Base-by-base conservation (phyloP, 2,113 vertebrate genomes). In the Lycaon pictus region DNA sequence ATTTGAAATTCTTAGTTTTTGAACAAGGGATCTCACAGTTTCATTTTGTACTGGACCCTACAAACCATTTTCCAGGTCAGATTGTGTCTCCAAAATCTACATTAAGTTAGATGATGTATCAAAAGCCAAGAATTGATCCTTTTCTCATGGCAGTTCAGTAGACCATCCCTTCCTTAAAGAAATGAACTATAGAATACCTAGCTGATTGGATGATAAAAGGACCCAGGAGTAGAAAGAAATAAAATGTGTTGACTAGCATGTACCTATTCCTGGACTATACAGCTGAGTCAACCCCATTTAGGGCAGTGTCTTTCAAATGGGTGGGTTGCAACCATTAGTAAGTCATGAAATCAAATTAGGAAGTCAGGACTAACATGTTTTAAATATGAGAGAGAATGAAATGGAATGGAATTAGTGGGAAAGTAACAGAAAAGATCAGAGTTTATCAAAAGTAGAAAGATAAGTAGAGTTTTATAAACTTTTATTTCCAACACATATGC, bases 61-160 rank as follows among this genome's bases (percentile, higher is more conserved):
- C 17, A 72, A 94, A 89, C 53, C 0, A 29, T 74, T 51, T 22
- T 22, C 35, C 20, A 32, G 10, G 16, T 53, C 90, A 22, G 22
- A 37, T 22, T 23, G 37, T 76, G 4, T 23, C 72, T 89, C 29
- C 32, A 65, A 91, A 83, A 88, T 56, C 35, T 32, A 69, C 12
- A 15, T 48, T n/a, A 74, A 82, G 82, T 76, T 63, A 62, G 16
- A 86, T 3, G 48, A 4, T 10, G 51, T 71, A 17, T 25, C 43
- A 88, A 83, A 97, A 92, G n/a, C 62, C 60, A 91, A 63, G 27
- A 69, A 91, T 1, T 48, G 60, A 55, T 29, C 85, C n/a, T 37
- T 69, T 55, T 80, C 62, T 95, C 22, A 43, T 53, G 29, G 60
- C 20, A 56, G 25, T 58, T 92, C 23, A 60, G 11, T 53, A 55